These are phyloP conservation scores for Pseudochirops cupreus DNA, from an alignment of 2,797 vertebrate genomes.

Conservation along the genomic window DNA sequence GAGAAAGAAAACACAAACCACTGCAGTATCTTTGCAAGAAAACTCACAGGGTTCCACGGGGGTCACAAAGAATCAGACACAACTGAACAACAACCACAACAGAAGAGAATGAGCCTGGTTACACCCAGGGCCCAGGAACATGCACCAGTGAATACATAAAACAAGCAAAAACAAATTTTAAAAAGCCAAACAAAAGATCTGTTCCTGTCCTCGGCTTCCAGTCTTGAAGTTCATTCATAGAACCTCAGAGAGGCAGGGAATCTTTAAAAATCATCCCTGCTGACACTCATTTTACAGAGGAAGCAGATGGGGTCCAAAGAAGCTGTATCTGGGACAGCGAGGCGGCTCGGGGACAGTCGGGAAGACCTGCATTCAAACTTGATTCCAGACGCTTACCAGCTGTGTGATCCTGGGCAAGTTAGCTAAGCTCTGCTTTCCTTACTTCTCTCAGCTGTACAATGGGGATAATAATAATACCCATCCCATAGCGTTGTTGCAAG, in stretches of 20 bases:
- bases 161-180: neutral
- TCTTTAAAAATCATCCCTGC: neutral
- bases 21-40: neutral
- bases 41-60: neutral
- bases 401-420: neutral
- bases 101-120: neutral
- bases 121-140: neutral
- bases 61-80: neutral
- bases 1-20: neutral
- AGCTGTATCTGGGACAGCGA: neutral
- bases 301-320: neutral
- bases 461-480: neutral
- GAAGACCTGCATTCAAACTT: neutral
- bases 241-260: neutral
- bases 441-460: neutral
- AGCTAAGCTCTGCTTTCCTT: neutral
- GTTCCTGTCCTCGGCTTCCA: conserved; percentile 11
- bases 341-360: neutral
- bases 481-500: neutral
- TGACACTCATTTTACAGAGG: neutral
- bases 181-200: neutral
- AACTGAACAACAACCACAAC: neutral
- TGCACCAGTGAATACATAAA: neutral
- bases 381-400: neutral
- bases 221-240: neutral